Conservation (phyloP, 1,140 invertebrate species). For the Ladona fulva region DNA sequence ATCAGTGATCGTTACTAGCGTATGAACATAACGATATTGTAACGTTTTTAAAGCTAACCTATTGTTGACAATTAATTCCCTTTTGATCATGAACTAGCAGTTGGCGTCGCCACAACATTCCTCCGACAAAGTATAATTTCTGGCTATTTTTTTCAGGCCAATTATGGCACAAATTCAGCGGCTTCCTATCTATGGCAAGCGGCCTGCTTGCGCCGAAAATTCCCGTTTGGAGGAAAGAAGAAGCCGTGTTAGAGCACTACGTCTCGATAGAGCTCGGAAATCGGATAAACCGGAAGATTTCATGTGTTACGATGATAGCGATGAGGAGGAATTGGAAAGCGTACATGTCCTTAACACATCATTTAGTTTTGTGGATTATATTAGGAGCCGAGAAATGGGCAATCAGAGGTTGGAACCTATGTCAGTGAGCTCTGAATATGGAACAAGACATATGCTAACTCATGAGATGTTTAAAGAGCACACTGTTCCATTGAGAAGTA, state of each 20-base stretch:
- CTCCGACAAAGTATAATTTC: background rate
- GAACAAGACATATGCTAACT: conserved; percentile 73
- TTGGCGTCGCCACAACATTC: background rate
- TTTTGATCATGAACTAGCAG: background rate
- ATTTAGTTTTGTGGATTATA: conserved; percentile 77
- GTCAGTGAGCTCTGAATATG: conserved; percentile 65
- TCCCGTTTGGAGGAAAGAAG: conserved; percentile 62
- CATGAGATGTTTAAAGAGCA: conserved; percentile 82
- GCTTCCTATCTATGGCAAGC: conserved; percentile 49
- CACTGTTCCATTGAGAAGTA: conserved; percentile 67
- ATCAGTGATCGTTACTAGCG: background rate
- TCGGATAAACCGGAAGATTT: conserved; percentile 83
- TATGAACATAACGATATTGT: background rate
- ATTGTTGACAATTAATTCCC: background rate
- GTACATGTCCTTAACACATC: conserved; percentile 66
- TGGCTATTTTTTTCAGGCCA: background rate
- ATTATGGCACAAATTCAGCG: conserved; percentile 46
- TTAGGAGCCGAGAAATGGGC: conserved; percentile 62
- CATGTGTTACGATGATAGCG: conserved; percentile 75
- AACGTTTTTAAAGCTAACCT: background rate
- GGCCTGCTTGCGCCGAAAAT: conserved; percentile 59
- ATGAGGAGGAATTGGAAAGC: conserved; percentile 54
- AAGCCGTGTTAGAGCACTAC: conserved; percentile 51
- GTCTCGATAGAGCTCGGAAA: conserved; percentile 59
- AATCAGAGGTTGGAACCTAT: conserved; percentile 50